These are phyloP conservation scores for Coremacera marginata DNA, from an alignment of 2,888 invertebrate genomes.

Conservation along the genomic window DNA sequence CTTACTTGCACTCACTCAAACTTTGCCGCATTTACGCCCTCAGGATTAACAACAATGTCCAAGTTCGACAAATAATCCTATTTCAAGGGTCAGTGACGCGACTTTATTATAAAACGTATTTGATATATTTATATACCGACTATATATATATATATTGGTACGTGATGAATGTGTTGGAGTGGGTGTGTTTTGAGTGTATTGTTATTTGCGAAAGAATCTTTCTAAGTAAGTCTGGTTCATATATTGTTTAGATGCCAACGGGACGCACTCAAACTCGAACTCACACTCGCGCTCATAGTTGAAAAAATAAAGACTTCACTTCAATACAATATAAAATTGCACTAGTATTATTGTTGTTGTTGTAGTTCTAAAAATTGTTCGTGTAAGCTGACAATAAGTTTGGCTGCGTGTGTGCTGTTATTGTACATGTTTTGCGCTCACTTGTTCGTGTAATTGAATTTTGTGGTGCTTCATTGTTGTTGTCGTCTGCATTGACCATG, in stretches of 20 bases:
- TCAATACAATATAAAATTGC: slow-evolving; percentile 12
- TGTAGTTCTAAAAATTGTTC: neutral
- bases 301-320: slow-evolving; percentile 2
- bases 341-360: slow-evolving; percentile 4
- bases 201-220: neutral
- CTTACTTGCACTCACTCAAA: neutral
- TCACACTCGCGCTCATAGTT: neutral
- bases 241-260: neutral
- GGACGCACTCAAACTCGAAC: neutral
- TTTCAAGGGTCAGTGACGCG: slow-evolving; percentile 57
- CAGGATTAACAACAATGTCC: neutral
- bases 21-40: no score
- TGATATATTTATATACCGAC: neutral
- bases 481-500: neutral
- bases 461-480: slow-evolving; percentile 45
- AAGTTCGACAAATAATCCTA: slow-evolving; percentile 53
- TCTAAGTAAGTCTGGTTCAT: slow-evolving; percentile 2
- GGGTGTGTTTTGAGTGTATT: neutral
- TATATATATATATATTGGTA: neutral
- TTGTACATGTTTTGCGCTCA: slow-evolving; percentile 19
- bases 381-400: neutral
- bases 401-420: neutral
- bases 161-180: neutral
- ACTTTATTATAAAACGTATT: slow-evolving; percentile 26
- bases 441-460: slow-evolving; percentile 54